Conservation (phyloP, 1,140 invertebrate species). For the Cydia amplana region DNA sequence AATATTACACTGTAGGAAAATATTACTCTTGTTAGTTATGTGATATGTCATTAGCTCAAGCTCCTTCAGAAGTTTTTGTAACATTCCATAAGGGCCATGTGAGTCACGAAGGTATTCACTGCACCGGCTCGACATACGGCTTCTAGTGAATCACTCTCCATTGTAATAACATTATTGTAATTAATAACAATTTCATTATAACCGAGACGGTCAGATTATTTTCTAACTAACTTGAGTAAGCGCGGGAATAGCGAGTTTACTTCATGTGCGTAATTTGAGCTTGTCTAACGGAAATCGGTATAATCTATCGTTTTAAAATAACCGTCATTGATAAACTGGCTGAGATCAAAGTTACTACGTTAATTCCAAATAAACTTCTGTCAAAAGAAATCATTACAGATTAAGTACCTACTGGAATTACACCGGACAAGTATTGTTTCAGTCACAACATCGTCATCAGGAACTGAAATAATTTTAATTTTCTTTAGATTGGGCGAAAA, state of each 20-base stretch:
- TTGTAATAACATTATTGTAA: background rate
- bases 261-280: constrained; percentile 9
- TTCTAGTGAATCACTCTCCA: constrained; percentile 8
- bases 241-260: background rate
- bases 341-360: background rate
- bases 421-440: no score
- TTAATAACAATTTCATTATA: constrained; percentile 13
- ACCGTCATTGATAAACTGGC: background rate
- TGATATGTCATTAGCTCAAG: background rate
- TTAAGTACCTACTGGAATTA: no score
- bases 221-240: constrained; percentile 8
- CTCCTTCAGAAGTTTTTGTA: background rate
- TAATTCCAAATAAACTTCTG: background rate
- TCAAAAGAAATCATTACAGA: background rate
- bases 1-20: no score
- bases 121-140: background rate
- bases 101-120: background rate
- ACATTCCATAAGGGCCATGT: constrained; percentile 3
- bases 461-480: no score
- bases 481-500: no score
- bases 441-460: no score
- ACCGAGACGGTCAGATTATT: background rate
- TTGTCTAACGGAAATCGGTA: background rate
- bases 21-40: background rate
- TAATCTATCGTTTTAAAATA: background rate